These are phyloP conservation scores for Phaethon lepturus DNA, from an alignment of 2,113 vertebrate genomes.

Conservation along the genomic window DNA sequence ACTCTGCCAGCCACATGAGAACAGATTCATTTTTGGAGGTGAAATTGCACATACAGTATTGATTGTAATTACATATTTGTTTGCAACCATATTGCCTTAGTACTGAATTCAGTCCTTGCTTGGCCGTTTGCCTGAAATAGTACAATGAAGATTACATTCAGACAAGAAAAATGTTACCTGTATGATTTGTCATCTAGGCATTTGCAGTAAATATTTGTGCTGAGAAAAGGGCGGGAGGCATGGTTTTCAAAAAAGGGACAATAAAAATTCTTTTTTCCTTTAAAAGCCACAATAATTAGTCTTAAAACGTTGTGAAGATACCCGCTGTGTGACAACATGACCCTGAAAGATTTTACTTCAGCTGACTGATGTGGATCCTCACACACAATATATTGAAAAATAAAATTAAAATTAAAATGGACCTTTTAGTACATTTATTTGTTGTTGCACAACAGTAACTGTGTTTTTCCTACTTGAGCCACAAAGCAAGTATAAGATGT, in stretches of 20 bases:
- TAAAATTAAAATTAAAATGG: neutral
- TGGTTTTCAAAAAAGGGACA: neutral
- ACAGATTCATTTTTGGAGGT: neutral
- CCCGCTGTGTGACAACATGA: neutral
- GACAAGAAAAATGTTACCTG: slow-evolving; percentile 40
- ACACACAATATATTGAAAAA: neutral
- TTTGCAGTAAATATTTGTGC: slow-evolving; percentile 51
- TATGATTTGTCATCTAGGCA: slow-evolving; percentile 13
- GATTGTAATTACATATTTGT: slow-evolving; percentile 55
- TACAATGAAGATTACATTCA: slow-evolving; percentile 46
- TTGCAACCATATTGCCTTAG: slow-evolving; percentile 38
- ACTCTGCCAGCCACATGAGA: neutral
- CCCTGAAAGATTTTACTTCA: neutral
- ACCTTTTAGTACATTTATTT: neutral
- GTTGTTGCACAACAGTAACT: neutral
- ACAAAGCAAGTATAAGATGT: slow-evolving; percentile 33
- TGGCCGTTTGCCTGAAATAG: slow-evolving; percentile 35
- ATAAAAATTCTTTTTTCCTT: neutral
- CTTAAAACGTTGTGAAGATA: neutral
- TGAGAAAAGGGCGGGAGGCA: slow-evolving; percentile 1
- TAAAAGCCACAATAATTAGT: neutral
- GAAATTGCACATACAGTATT: slow-evolving; percentile 1
- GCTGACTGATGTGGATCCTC: neutral
- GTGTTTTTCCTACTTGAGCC: neutral
- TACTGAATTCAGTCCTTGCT: slow-evolving; percentile 25